Conservation (phyloP, 2,113 vertebrate genomes). For the Phylloscopus trochilus region DNA sequence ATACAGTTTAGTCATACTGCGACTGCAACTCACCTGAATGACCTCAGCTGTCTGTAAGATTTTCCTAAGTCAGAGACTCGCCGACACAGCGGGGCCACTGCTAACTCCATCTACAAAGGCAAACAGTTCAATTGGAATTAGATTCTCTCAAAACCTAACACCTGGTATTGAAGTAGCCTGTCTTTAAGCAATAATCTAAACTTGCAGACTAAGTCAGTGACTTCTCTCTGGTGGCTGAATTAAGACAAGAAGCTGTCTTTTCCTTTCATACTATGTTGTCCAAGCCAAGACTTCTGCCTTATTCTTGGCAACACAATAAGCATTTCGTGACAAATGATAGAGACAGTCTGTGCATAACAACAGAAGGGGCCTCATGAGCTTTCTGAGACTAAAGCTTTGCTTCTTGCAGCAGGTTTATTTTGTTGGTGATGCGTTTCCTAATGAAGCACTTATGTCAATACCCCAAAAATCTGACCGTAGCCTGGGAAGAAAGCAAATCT, state of each 20-base stretch:
- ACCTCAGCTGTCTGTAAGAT: slow-evolving; percentile 90
- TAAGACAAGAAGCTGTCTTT: not conserved
- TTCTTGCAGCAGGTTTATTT: not conserved
- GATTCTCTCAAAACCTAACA: not conserved
- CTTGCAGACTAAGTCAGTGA: not conserved
- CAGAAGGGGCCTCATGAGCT: not conserved
- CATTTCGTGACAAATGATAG: not conserved
- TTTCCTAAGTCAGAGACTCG: slow-evolving; percentile 94
- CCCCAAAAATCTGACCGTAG: not conserved
- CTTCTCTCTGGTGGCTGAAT: not conserved
- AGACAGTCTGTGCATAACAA: not conserved
- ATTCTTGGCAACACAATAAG: not conserved
- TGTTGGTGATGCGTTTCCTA: not conserved
- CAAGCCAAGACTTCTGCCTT: not conserved
- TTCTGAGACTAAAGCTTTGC: not conserved
- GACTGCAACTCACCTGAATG: slow-evolving; percentile 84
- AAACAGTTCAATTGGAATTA: not conserved
- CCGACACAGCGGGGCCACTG: slow-evolving; percentile 90
- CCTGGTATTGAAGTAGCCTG: not conserved
- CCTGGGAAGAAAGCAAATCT: not conserved
- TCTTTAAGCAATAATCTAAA: not conserved
- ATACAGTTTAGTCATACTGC: not conserved
- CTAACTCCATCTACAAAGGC: slow-evolving; percentile 91
- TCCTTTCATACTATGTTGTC: not conserved
- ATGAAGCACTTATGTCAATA: not conserved